Percentiles rank a stretch among this genome's conserved stretches.
Conservation (phyloP, 2,797 vertebrate genomes). For the Carcharodon carcharias region DNA sequence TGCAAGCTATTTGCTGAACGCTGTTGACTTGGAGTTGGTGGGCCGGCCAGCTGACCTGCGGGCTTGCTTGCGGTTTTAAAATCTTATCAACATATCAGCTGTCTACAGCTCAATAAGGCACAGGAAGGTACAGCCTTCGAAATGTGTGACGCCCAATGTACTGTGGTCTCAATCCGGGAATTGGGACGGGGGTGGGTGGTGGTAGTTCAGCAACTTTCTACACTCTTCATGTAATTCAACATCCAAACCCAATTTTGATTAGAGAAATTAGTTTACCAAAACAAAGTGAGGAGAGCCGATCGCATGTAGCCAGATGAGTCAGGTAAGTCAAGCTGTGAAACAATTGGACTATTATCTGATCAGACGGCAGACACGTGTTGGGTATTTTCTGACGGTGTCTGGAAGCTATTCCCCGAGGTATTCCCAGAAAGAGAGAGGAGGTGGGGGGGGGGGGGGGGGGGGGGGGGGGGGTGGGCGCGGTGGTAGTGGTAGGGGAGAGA, state of each 20-base stretch:
- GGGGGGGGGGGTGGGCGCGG: no score
- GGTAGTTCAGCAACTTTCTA: background rate
- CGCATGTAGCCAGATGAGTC: background rate
- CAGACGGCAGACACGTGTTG: conserved; percentile 15
- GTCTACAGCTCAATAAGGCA: background rate
- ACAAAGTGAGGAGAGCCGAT: background rate
- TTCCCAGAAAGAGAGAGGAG: background rate
- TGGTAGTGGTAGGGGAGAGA: no score
- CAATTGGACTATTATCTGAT: conserved; percentile 19
- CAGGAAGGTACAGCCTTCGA: background rate
- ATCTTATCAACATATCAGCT: background rate
- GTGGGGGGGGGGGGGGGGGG: background rate
- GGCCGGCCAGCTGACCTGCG: background rate
- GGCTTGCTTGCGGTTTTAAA: background rate
- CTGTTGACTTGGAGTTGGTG: background rate
- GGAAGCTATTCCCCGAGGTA: background rate
- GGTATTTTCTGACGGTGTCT: background rate
- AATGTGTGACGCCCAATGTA: background rate
- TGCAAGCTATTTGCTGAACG: background rate
- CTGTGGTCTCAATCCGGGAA: background rate
- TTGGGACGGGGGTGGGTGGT: background rate
- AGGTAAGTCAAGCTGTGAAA: background rate
- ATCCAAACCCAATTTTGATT: background rate
- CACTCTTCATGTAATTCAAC: background rate
- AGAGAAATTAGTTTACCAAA: background rate